Conservation (phyloP, 2,888 invertebrate species). For the Nineta flava region DNA sequence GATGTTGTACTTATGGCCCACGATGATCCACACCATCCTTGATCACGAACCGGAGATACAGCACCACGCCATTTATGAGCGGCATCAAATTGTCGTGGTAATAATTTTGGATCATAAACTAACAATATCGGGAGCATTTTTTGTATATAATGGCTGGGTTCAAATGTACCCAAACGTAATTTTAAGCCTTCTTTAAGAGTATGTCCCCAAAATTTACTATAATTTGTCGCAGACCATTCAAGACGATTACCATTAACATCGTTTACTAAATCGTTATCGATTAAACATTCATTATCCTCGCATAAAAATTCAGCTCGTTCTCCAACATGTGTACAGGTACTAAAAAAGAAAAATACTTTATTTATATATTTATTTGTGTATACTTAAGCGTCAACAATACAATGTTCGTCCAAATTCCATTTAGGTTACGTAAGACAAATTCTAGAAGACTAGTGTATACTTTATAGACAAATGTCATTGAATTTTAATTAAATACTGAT, state of each 20-base stretch:
- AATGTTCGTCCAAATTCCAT: too few species aligned
- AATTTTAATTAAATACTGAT: too few species aligned
- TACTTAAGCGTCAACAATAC: too few species aligned
- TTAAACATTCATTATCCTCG: slow-evolving; percentile 55
- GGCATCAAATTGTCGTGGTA: slow-evolving; percentile 64
- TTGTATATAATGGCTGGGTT: slow-evolving; percentile 31
- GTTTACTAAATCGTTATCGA: slow-evolving; percentile 50
- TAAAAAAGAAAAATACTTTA: slow-evolving; percentile 23
- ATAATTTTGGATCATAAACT: slow-evolving; percentile 37
- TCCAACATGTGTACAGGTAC: slow-evolving; percentile 34
- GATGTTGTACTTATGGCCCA: slow-evolving; percentile 84
- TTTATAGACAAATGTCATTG: too few species aligned
- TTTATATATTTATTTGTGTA: too few species aligned
- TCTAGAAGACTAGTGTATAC: too few species aligned
- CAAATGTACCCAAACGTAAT: slow-evolving; percentile 49
- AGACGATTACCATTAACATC: slow-evolving; percentile 42
- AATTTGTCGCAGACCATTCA: slow-evolving; percentile 70
- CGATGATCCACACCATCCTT: slow-evolving; percentile 71
- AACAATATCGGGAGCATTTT: slow-evolving; percentile 41
- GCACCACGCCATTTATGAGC: slow-evolving; percentile 54
- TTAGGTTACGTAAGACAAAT: too few species aligned
- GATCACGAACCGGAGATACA: slow-evolving; percentile 55
- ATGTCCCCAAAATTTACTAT: slow-evolving; percentile 69
- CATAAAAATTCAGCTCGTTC: slow-evolving; percentile 39
- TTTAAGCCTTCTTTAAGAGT: slow-evolving; percentile 66